Percentiles rank a stretch among this genome's conserved stretches.
Evolutionary conservation across 2,797 vertebrate species (phyloP).

Genomic region (Danio choprae): DNA sequence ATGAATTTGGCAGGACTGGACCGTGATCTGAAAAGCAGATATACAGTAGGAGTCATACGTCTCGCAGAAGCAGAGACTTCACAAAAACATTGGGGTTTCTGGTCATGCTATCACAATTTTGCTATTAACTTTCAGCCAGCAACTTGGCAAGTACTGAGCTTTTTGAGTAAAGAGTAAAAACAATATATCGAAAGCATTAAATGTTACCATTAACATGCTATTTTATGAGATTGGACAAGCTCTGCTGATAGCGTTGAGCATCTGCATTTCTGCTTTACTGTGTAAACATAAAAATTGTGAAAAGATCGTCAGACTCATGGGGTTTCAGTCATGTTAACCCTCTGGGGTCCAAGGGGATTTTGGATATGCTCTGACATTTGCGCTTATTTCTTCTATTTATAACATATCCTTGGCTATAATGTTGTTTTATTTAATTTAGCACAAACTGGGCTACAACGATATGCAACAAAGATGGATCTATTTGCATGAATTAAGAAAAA

Average conservation of each 20-base stretch:
- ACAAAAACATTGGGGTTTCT: conserved; percentile 8
- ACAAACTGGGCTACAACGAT: too few species aligned
- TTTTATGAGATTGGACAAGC: neutral
- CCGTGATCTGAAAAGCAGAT: neutral
- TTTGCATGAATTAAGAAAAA: too few species aligned
- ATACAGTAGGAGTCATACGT: neutral
- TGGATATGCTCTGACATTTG: too few species aligned
- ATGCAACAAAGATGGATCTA: too few species aligned
- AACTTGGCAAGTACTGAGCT: neutral
- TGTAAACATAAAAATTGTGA: neutral
- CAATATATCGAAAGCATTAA: neutral
- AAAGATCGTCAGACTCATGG: neutral
- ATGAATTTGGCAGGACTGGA: neutral
- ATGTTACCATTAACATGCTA: neutral
- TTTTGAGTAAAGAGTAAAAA: neutral
- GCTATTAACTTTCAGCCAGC: neutral
- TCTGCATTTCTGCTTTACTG: neutral
- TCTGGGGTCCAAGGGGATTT: too few species aligned
- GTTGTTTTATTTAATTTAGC: too few species aligned
- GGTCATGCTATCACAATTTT: neutral
- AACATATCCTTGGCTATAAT: too few species aligned
- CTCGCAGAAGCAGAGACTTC: neutral
- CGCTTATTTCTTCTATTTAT: too few species aligned
- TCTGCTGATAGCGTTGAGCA: neutral
- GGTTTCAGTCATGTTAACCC: neutral